Evolutionary conservation across 2,888 invertebrate species (phyloP).

Genomic region (Fabriciana adippe): DNA sequence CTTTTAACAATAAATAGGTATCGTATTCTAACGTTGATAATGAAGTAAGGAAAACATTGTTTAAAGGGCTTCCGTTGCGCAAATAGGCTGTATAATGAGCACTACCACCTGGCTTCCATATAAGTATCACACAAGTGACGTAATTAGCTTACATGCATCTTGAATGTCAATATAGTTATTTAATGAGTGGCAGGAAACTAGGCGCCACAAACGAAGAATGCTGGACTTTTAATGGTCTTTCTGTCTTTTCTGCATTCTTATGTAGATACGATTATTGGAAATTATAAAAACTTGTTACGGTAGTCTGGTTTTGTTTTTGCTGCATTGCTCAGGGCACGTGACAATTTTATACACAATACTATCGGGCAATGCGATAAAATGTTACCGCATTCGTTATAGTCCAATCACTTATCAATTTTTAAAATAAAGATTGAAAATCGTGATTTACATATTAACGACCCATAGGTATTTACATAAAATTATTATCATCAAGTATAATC

Average conservation of each 20-base stretch:
- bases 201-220: slow-evolving; percentile 31
- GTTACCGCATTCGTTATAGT: background rate
- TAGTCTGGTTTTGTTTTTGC: slow-evolving; percentile 19
- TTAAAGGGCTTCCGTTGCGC: slow-evolving; percentile 42
- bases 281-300: slow-evolving; percentile 22
- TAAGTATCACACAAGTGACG: slow-evolving; percentile 42
- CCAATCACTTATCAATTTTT: background rate
- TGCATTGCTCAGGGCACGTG: slow-evolving; percentile 30
- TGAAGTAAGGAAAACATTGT: slow-evolving; percentile 19
- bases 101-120: slow-evolving; percentile 45
- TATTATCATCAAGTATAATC: no score
- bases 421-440: no score
- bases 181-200: slow-evolving; percentile 36
- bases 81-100: slow-evolving; percentile 40
- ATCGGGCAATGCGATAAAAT: background rate
- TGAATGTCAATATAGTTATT: slow-evolving; percentile 42
- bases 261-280: slow-evolving; percentile 24
- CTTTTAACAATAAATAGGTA: no score
- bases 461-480: no score
- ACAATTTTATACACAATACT: slow-evolving; percentile 8
- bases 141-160: slow-evolving; percentile 42
- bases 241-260: slow-evolving; percentile 31
- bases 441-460: no score
- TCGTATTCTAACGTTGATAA: background rate
- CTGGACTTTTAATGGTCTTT: slow-evolving; percentile 29